Percentiles rank a stretch among this genome's conserved stretches.
phyloP scores from a whole-genome alignment of 2,888 invertebrate genomes.

The Oeneis ivallda region DNA sequence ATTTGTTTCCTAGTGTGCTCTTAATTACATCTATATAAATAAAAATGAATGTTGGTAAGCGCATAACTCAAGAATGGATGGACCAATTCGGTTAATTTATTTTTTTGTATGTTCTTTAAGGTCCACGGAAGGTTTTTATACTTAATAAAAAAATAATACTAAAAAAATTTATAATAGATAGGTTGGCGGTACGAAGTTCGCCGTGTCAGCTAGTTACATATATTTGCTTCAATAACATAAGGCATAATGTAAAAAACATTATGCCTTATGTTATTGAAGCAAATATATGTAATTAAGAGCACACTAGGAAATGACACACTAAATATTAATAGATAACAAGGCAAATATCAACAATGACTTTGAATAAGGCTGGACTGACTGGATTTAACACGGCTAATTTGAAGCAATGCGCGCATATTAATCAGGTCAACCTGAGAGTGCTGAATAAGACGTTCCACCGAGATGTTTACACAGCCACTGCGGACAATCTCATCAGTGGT shows the following conservation, averaged over 20 bases:
- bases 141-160: too few relatives aligned
- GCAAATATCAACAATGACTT: constrained; percentile 45
- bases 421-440: constrained; percentile 21
- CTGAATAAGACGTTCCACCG: constrained; percentile 20
- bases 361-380: constrained; percentile 38
- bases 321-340: constrained; percentile 35
- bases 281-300: constrained; percentile 25
- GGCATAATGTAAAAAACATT: constrained; percentile 20
- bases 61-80: too few relatives aligned
- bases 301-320: constrained; percentile 22
- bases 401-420: constrained; percentile 37
- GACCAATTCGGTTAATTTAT: too few relatives aligned
- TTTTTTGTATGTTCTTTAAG: too few relatives aligned
- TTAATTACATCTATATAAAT: too few relatives aligned
- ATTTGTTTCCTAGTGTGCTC: constrained; percentile 25
- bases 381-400: constrained; percentile 42
- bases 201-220: too few relatives aligned
- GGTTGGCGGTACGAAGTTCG: too few relatives aligned
- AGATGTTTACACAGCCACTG: too few relatives aligned
- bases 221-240: constrained; percentile 23
- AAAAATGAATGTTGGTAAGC: too few relatives aligned
- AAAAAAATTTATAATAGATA: too few relatives aligned
- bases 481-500: too few relatives aligned
- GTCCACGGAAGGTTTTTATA: too few relatives aligned
- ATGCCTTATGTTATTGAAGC: constrained; percentile 18